These are phyloP conservation scores for Drosophila ohnishii DNA, from an alignment of 1,140 invertebrate genomes.

Conservation along the genomic window DNA sequence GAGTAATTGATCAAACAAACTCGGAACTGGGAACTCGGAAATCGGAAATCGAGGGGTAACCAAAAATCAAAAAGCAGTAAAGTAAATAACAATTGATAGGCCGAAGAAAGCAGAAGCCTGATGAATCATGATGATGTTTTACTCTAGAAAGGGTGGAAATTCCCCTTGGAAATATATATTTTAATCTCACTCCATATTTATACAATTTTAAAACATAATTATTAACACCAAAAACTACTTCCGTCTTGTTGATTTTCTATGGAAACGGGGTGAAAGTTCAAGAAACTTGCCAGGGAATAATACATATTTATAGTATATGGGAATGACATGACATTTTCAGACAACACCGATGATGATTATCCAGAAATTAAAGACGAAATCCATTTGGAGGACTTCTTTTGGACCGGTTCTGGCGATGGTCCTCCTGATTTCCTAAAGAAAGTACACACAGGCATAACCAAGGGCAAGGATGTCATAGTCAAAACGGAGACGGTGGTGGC, in stretches of 20 bases:
- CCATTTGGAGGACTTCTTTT: slow-evolving; percentile 92
- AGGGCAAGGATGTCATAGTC: slow-evolving; percentile 79
- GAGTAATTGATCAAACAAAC: slow-evolving; percentile 77
- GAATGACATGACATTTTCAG: slow-evolving; percentile 48
- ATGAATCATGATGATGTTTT: too few species aligned
- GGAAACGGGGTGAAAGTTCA: slow-evolving; percentile 70
- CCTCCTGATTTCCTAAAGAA: slow-evolving; percentile 83
- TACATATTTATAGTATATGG: too few species aligned
- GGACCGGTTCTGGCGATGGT: slow-evolving; percentile 92
- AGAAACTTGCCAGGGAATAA: slow-evolving; percentile 49
- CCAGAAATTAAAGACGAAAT: slow-evolving; percentile 85
- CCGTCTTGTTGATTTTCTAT: slow-evolving; percentile 56
- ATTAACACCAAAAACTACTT: not conserved
- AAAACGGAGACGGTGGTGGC: slow-evolving; percentile 85
- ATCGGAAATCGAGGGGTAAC: slow-evolving; percentile 16
- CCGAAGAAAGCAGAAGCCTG: not conserved
- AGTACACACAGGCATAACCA: slow-evolving; percentile 78
- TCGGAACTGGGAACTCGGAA: slow-evolving; percentile 17
- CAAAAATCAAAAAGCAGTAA: slow-evolving; percentile 51
- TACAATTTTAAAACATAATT: too few species aligned
- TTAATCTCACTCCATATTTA: too few species aligned
- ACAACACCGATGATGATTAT: slow-evolving; percentile 70
- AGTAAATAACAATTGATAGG: slow-evolving; percentile 18
- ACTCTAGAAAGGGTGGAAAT: too few species aligned
- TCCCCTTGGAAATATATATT: too few species aligned